Base-by-base conservation (phyloP, 2,113 vertebrate species). In the Ptilorrhoa leucosticta region DNA sequence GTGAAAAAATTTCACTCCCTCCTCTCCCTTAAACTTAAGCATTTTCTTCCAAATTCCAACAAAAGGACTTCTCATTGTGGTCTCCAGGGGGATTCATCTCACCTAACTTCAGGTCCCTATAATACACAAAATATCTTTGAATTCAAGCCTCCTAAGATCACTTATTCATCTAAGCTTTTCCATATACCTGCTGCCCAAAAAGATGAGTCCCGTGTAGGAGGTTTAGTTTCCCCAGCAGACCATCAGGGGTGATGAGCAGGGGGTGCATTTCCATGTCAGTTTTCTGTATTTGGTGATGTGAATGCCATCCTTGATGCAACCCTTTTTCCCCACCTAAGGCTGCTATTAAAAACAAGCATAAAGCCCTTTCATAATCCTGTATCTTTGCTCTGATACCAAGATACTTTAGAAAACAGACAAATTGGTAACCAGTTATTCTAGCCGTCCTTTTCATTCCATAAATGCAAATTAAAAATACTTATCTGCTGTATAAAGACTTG, bases 401-500 rank as follows among this genome's bases (percentile, higher is more conserved):
- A 16, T 7, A 30, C 19, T 71, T 75, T 7, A 66, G 80, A 82
- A 92, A 93, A 81, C 51, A 79, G 66, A 73, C 39, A 91, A 91
- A 89, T 40, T n/a, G 73, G 69, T 71, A 71, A 93, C 90, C 86
- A 84, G 40, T 86, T 95, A 92, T 79, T 94, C 42, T 3, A 33
- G 87, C 50, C 47, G 7, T 72, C 83, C 83, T 96, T 96, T 77
- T 94, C 95, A 95, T 98, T 97, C 97, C 95, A 95, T 94, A 96
- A 97, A 97, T 95, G 97, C 96, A 98, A 97, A 97, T 97, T 94
- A 96, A 97, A 97, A 97, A 96, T 71, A 81, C 96, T 97, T 97
- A 96, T 97, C 97, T 98, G 87, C 93, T 69, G 70, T 75, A 80
- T 93, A 95, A 97, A 97, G 97, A 92, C 87, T 91, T 83, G 91